phyloP scores from a whole-genome alignment of 2,113 vertebrate species.

The Tenrec ecaudatus region DNA sequence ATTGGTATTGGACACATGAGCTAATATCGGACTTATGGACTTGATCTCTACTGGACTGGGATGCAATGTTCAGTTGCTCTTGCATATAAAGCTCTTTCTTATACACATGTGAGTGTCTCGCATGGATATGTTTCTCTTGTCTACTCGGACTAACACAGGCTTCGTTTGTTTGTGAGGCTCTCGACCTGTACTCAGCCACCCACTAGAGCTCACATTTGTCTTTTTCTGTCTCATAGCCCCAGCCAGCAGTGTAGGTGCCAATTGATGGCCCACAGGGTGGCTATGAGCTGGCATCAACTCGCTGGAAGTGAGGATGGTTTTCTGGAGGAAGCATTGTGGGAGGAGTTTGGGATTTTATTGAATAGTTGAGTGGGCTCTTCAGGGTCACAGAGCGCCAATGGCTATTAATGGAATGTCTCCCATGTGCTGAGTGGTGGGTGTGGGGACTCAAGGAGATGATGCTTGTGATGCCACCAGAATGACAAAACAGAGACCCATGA shows the following conservation, averaged over 20 bases:
- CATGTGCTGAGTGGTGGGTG: accelerated
- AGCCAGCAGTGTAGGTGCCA: background rate
- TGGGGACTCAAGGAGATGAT: background rate
- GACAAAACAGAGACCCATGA: background rate
- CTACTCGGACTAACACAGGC: too few relatives aligned
- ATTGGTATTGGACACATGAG: too few relatives aligned
- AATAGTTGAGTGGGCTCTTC: background rate
- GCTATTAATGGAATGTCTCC: background rate
- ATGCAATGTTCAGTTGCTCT: too few relatives aligned
- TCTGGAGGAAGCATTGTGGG: background rate
- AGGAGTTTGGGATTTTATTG: background rate
- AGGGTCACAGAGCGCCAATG: background rate
- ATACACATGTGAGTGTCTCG: too few relatives aligned
- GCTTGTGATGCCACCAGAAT: background rate
- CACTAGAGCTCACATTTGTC: background rate
- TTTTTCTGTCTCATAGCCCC: background rate
- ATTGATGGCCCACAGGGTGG: too few relatives aligned
- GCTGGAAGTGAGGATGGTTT: too few relatives aligned
- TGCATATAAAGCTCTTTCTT: too few relatives aligned
- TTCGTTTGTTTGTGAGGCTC: background rate
- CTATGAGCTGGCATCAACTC: too few relatives aligned
- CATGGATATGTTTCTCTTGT: too few relatives aligned
- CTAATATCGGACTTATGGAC: too few relatives aligned
- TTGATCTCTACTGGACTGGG: too few relatives aligned
- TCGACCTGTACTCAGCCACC: background rate